Conservation (phyloP, 2,113 vertebrate species). For the Mesocricetus auratus region DNA sequence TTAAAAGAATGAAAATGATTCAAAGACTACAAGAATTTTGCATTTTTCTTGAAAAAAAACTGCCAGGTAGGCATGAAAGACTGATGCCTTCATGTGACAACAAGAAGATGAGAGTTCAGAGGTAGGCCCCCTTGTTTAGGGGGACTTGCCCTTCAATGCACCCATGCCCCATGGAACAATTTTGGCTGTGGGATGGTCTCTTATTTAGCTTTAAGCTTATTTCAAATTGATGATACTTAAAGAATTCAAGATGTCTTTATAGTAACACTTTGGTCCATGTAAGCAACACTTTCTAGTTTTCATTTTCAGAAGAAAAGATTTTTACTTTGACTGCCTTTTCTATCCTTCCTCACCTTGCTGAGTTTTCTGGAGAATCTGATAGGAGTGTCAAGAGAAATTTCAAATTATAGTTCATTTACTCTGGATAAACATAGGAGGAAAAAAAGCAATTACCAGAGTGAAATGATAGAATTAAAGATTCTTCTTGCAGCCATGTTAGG, state of each 20-base stretch:
- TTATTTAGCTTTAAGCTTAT: not conserved
- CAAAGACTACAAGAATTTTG: not conserved
- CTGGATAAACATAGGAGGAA: conserved; percentile 89
- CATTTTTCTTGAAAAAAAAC: not conserved
- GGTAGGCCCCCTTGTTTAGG: fast-evolving
- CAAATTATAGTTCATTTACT: conserved; percentile 90
- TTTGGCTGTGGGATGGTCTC: not conserved
- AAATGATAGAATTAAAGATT: conserved; percentile 90
- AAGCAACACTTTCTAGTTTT: not conserved
- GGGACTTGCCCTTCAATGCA: not conserved
- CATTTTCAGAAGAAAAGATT: conserved; percentile 48
- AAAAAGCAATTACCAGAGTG: conserved; percentile 89
- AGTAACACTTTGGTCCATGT: not conserved
- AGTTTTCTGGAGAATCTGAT: conserved; percentile 87
- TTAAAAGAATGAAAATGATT: conserved; percentile 15
- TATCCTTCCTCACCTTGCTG: conserved; percentile 83
- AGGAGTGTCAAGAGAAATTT: conserved; percentile 88
- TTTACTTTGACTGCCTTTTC: conserved; percentile 85
- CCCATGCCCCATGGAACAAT: not conserved
- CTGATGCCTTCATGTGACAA: too few species aligned
- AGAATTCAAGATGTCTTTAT: not conserved
- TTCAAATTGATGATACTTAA: not conserved
- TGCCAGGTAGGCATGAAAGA: not conserved
- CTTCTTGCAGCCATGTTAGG: conserved; percentile 86
- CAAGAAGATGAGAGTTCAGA: not conserved